These are phyloP conservation scores for Epizoanthus stellaris DNA, from an alignment of 92 coral and sea anemone genomes.

Conservation along the genomic window DNA sequence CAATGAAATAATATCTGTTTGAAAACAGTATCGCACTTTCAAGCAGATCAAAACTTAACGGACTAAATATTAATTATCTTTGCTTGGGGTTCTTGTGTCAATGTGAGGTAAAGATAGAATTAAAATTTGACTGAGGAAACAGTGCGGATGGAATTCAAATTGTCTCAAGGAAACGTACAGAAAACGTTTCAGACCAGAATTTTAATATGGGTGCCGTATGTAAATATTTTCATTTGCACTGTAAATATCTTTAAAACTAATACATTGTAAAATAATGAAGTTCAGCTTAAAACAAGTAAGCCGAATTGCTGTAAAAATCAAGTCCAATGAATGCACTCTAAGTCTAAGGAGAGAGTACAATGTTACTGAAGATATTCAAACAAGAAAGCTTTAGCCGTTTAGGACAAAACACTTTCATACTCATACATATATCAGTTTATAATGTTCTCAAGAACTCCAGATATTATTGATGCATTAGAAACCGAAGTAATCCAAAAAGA, in stretches of 20 bases:
- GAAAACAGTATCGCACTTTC: not conserved
- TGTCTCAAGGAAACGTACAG: too few species aligned
- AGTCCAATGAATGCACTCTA: too few species aligned
- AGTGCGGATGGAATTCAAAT: too few species aligned
- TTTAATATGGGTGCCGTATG: too few species aligned
- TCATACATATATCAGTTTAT: not conserved
- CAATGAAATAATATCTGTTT: not conserved
- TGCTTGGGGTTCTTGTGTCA: not conserved
- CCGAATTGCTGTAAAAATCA: too few species aligned
- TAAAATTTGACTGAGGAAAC: not conserved
- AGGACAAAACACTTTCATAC: not conserved
- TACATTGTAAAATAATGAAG: too few species aligned
- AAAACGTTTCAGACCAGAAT: too few species aligned
- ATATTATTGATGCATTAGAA: not conserved
- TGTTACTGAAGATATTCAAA: not conserved
- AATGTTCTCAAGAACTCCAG: not conserved
- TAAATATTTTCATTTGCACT: too few species aligned
- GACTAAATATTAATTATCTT: conserved; percentile 7
- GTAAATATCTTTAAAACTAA: too few species aligned
- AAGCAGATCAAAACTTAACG: conserved; percentile 15
- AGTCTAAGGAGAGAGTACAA: too few species aligned
- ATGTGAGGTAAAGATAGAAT: not conserved
- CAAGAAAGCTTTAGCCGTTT: not conserved
- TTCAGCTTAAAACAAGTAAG: too few species aligned
- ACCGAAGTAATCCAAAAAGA: not conserved